phyloP scores from a whole-genome alignment of 2,888 invertebrate species.

The Drosophila hamatofila region DNA sequence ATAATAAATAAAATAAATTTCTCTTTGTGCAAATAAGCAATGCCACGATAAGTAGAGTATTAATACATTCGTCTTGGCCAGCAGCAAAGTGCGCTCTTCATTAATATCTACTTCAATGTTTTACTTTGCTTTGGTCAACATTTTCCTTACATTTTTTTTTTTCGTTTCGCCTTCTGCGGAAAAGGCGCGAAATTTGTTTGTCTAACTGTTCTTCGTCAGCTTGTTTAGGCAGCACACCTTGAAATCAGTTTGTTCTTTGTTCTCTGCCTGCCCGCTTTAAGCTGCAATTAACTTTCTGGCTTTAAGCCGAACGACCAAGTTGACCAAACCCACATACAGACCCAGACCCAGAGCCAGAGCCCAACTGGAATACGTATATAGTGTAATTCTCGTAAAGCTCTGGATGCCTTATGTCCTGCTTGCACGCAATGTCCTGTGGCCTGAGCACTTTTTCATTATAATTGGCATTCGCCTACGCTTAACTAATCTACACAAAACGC shows the following conservation, averaged over 20 bases:
- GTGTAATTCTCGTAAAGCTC: conserved; percentile 28
- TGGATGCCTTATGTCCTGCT: conserved; percentile 56
- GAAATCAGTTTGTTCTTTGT: conserved; percentile 64
- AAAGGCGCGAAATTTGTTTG: conserved; percentile 80
- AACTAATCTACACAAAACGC: conserved; percentile 79
- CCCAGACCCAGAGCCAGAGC: too few species aligned
- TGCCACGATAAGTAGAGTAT: background rate
- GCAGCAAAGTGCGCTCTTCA: conserved; percentile 1
- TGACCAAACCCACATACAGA: conserved; percentile 46
- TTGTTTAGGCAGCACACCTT: conserved; percentile 59
- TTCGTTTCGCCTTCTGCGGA: conserved; percentile 49
- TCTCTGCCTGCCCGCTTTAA: conserved; percentile 60
- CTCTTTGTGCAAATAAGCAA: too few species aligned
- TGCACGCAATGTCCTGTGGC: conserved; percentile 59
- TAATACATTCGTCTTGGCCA: background rate
- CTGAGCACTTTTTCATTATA: conserved; percentile 72
- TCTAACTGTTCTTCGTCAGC: conserved; percentile 39
- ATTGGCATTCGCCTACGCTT: conserved; percentile 67
- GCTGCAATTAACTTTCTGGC: conserved; percentile 73
- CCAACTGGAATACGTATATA: background rate
- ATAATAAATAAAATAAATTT: too few species aligned
- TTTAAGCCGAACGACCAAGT: conserved; percentile 39
- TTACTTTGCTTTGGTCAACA: conserved; percentile 44
- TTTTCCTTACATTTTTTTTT: conserved; percentile 16
- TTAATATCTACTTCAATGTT: conserved; percentile 13